Conservation (phyloP, 2,797 vertebrate species). For the Darevskia nairensis region DNA sequence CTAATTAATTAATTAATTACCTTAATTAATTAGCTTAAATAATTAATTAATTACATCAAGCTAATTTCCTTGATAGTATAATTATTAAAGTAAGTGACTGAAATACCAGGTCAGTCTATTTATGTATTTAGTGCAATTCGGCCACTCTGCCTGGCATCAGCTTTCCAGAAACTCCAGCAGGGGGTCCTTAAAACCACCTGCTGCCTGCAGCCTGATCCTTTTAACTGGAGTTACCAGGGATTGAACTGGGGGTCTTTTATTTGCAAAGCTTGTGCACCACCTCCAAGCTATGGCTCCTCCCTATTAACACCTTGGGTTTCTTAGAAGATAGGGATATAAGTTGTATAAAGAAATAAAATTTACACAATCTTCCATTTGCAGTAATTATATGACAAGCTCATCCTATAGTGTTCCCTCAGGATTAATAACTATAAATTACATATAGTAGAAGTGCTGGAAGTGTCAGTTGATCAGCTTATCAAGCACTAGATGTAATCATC, state of each 20-base stretch:
- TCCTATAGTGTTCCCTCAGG: neutral
- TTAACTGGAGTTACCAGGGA: no score
- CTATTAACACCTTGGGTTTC: neutral
- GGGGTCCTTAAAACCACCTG: neutral
- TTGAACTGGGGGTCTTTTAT: neutral
- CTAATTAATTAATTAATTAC: no score
- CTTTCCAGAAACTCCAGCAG: neutral
- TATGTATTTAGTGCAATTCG: neutral
- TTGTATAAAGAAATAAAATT: neutral
- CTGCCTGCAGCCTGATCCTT: neutral
- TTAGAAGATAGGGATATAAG: neutral
- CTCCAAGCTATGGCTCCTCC: neutral
- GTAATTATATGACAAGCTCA: neutral
- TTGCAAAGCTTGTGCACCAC: neutral
- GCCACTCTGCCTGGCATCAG: neutral
- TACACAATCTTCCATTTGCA: neutral
- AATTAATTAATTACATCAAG: no score
- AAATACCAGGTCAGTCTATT: no score
- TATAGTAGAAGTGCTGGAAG: neutral
- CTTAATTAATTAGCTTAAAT: no score
- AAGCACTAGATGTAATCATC: neutral
- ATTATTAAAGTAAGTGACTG: no score
- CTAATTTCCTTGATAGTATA: no score
- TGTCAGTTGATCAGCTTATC: neutral
- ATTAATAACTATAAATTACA: conserved; percentile 8